phyloP scores from a whole-genome alignment of 2,113 vertebrate genomes.

The Syngnathus typhle region DNA sequence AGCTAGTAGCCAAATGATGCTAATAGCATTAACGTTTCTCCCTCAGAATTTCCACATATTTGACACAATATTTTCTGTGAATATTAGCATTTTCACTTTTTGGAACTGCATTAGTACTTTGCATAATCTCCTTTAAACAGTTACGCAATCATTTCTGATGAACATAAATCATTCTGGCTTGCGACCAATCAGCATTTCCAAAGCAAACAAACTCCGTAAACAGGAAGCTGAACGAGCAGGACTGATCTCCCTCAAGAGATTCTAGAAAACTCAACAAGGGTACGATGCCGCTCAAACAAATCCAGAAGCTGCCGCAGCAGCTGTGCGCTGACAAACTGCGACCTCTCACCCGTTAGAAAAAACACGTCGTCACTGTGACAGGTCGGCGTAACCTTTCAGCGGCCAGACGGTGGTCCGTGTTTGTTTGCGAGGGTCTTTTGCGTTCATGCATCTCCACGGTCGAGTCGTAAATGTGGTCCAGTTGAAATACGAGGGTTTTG shows the following conservation, averaged over 20 bases:
- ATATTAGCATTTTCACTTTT: background rate
- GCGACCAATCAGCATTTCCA: background rate
- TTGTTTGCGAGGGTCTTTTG: constrained; percentile 27
- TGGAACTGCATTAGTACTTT: background rate
- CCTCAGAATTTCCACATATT: background rate
- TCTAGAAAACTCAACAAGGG: constrained; percentile 5
- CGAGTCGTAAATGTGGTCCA: constrained; percentile 13
- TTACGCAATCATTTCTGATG: background rate
- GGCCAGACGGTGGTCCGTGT: background rate
- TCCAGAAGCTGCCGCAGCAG: constrained; percentile 17
- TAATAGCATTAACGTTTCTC: background rate
- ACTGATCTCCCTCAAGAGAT: background rate
- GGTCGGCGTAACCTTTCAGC: background rate
- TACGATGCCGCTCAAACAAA: constrained; percentile 20
- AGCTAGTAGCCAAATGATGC: background rate
- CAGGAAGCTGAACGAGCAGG: background rate
- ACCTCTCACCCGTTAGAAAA: constrained; percentile 19
- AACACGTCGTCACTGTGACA: constrained; percentile 28
- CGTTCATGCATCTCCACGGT: constrained; percentile 13
- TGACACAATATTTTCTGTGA: background rate
- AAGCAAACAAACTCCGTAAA: background rate
- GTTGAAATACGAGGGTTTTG: constrained; percentile 42
- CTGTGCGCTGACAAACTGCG: constrained; percentile 27
- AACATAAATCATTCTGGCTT: background rate
- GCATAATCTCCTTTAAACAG: background rate